Percentiles rank a stretch among this genome's conserved stretches.
Conservation (phyloP, 2,113 vertebrate species). For the Lamprotornis superbus region DNA sequence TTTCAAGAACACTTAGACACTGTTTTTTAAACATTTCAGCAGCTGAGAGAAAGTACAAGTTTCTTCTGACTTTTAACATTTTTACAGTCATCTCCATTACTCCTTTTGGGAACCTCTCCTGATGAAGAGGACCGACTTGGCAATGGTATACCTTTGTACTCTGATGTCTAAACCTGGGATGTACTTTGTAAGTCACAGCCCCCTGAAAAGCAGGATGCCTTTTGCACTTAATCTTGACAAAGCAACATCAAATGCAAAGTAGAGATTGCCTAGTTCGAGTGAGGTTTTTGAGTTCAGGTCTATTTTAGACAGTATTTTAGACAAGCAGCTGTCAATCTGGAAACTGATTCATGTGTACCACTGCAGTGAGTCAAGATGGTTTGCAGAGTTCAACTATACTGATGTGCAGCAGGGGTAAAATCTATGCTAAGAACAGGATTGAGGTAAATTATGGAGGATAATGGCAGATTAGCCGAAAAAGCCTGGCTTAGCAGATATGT, state of each 20-base stretch:
- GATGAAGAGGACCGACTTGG: not conserved
- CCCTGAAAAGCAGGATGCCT: not conserved
- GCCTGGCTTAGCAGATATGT: not conserved
- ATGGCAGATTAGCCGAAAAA: not conserved
- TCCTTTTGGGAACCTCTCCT: not conserved
- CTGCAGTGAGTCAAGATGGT: not conserved
- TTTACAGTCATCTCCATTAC: not conserved
- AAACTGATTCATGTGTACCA: not conserved
- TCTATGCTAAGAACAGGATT: not conserved
- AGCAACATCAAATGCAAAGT: not conserved
- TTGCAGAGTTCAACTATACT: not conserved
- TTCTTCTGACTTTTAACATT: not conserved
- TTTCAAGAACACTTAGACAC: not conserved
- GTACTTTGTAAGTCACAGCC: not conserved
- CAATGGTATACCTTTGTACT: not conserved
- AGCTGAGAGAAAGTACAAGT: not conserved
- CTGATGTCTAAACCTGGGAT: not conserved
- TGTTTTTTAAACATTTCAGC: not conserved
- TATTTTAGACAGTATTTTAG: not conserved
- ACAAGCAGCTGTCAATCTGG: not conserved
- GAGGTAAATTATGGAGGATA: not conserved
- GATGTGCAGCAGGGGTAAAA: not conserved
- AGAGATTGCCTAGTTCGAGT: not conserved
- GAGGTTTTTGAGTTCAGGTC: not conserved
- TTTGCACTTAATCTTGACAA: not conserved